Base-by-base conservation (phyloP, 1,140 invertebrate genomes). In the Caenorhabditis briggsae region DNA sequence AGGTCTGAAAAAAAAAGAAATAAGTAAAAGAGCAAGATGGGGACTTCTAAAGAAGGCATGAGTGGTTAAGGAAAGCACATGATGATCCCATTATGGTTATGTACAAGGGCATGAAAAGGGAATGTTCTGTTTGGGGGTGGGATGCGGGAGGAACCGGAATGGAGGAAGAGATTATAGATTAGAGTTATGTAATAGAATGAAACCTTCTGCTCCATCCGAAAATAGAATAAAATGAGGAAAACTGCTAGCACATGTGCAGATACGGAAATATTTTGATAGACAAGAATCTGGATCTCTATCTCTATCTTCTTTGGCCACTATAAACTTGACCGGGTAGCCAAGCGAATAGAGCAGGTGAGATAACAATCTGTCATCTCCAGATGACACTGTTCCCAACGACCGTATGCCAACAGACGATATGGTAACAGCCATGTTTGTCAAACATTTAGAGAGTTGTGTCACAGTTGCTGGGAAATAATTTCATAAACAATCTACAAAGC, bases 21-120 rank as follows among this genome's bases (percentile, higher is more conserved):
- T 12, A 12, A 6, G 16, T n/a, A 18, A 18, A 20, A 70, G 64
- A 16, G 16, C 3, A 20, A 61, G 11, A 12, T 3, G 23, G 59
- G 2, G 9, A 25, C 7, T 8, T 61, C 59, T 12, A 12, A 20
- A 20, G 70, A n/a, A 46, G 18, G 46, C n/a, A 8, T 11, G 8
- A 5, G n/a, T n/a, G 6, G 65, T 46, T 8, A 11, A 74, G 65
- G 5, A 18, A 46, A 46, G 46, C 70, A 78, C 23, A 25, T 23
- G 70, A 78, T 78, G 70, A 78, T 78, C 46, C n/a, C 43, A 78
- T 78, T 78, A 78, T 50, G 46, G 43, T 78, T 78, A 70, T 43
- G 64, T 16, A 70, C 1, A 46, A 14, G 46, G 58, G 58, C 16
- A 58, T 58, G 43, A 16, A 74, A 9, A 18, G 65, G 46, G 20